These are phyloP conservation scores for Pogonocichla stellata DNA, from an alignment of 2,113 vertebrate species.

Conservation along the genomic window DNA sequence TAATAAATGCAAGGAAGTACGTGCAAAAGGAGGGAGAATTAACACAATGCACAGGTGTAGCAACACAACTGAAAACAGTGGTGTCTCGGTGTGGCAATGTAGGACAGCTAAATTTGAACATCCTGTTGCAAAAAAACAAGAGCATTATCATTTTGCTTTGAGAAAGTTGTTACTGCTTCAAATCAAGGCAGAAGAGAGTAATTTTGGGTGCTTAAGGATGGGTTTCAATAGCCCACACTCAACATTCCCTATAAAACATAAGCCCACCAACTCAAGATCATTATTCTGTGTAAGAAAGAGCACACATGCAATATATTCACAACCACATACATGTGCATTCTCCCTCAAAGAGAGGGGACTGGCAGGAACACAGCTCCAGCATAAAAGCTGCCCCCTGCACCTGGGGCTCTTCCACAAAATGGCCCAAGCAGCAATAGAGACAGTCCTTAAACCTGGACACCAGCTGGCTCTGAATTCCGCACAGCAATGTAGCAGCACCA, in stretches of 20 bases:
- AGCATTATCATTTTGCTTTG: background rate
- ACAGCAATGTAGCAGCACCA: background rate
- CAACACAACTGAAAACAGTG: fast-evolving
- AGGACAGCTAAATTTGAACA: background rate
- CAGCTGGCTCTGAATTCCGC: background rate
- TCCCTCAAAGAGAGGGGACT: background rate
- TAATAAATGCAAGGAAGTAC: background rate
- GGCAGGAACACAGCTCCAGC: background rate
- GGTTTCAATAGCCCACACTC: background rate
- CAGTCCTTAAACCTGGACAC: background rate
- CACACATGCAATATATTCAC: fast-evolving
- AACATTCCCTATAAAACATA: background rate
- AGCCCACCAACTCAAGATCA: background rate
- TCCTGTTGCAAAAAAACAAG: background rate
- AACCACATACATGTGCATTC: fast-evolving
- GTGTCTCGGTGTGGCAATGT: background rate
- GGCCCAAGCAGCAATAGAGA: background rate
- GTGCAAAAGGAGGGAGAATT: background rate
- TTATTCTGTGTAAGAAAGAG: background rate
- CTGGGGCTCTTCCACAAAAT: background rate
- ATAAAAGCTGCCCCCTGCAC: background rate
- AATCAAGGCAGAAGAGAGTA: background rate
- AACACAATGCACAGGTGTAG: background rate
- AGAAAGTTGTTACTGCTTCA: background rate
- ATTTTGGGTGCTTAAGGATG: background rate